Conservation (phyloP, 2,888 invertebrate species). For the Parochlus steinenii region DNA sequence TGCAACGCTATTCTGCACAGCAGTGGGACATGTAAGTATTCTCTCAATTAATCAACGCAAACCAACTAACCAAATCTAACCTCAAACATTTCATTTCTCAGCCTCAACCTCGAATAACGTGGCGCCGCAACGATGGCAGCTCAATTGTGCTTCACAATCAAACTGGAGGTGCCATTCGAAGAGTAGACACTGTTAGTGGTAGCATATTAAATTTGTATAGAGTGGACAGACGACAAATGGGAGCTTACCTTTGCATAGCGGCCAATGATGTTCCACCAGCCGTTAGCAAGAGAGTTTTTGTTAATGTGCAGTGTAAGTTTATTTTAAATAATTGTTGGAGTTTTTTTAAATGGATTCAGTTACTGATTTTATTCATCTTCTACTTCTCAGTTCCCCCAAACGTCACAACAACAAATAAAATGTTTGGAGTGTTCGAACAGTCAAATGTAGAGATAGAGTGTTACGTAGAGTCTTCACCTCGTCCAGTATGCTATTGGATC, state of each 20-base stretch:
- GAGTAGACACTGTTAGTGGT: slow-evolving; percentile 40
- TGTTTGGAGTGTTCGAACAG: neutral
- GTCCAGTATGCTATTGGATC: slow-evolving; percentile 1
- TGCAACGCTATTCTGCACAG: slow-evolving; percentile 52
- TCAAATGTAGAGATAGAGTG: slow-evolving; percentile 1
- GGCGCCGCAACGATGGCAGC: slow-evolving; percentile 43
- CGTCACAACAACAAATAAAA: neutral
- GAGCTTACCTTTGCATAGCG: slow-evolving; percentile 58
- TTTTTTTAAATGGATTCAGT: neutral
- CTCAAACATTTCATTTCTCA: too few species aligned
- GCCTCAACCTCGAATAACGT: slow-evolving; percentile 48
- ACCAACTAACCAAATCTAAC: too few species aligned
- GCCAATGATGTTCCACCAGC: slow-evolving; percentile 56
- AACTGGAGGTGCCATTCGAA: neutral
- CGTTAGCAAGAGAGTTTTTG: slow-evolving; percentile 23
- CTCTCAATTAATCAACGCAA: too few species aligned
- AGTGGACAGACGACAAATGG: slow-evolving; percentile 53
- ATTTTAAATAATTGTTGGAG: neutral
- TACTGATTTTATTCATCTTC: neutral
- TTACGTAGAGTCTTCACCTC: slow-evolving; percentile 3
- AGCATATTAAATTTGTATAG: slow-evolving; percentile 45
- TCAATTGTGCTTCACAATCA: slow-evolving; percentile 36
- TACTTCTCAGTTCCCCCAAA: slow-evolving; percentile 3
- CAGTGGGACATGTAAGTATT: slow-evolving; percentile 55
- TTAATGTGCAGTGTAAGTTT: slow-evolving; percentile 5